Evolutionary conservation across 1,140 invertebrate genomes (phyloP), one percentile per base, ranked within the genome.

Genomic region (Stratiolaelaps scimitus): DNA sequence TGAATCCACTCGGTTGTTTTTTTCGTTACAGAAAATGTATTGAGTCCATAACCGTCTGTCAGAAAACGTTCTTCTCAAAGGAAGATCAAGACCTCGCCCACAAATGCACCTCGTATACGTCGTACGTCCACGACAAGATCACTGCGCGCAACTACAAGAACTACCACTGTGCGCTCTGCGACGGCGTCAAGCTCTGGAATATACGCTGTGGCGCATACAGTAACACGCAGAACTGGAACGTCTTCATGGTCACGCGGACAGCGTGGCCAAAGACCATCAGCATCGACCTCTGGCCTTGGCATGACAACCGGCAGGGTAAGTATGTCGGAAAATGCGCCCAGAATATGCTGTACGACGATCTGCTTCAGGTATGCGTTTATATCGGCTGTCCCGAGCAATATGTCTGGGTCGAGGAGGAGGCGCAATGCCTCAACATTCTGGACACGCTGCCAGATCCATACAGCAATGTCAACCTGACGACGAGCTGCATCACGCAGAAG

Each of bases 51-150:
- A 60, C 53, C 34, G 53, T 60, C 2, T 60, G 53, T 26, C 53
- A 60, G 53, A 60, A 60, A 23, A 60, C 53, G 15, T 60, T 60
- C 23, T 60, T 60, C 53, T 60, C 53, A 15, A 60, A 60, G 34
- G 53, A 60, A 60, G 53, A 60, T 23, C 53, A 60, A 34, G 53
- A 60, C 10, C 53, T 60, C 6, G 53, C 53, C 13, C 23, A 60
- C 53, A 60, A 60, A 10, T 60, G 53, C 53, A 60, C 53, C 1
- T 60, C 53, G 53, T 60, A 60, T 10, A 60, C 53, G 5, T 60
- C 53, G 2, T 60, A 60, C 53, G 53, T 60, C 4, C 53, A 60
- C 23, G 53, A 60, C 23, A 60, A 60, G 34, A 23, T 60, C 53
- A 60, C 53, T 34, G 53, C 20, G 2, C 13, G 53, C 15, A 60